Conservation (phyloP, 2,797 vertebrate species). For the Lindbergichthys nudifrons region DNA sequence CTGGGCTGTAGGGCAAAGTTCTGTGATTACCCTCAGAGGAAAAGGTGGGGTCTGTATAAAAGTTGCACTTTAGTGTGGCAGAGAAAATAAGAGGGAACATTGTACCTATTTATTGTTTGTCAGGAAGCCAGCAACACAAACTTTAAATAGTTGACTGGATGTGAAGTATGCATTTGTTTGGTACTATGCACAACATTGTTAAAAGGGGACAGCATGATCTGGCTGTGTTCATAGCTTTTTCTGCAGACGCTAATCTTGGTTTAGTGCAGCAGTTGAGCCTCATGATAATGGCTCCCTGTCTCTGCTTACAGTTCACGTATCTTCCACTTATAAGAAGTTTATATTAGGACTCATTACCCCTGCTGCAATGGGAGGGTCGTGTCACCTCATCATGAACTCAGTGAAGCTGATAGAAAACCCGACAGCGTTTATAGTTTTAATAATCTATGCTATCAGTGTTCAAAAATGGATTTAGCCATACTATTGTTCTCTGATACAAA, state of each 20-base stretch:
- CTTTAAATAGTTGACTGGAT: too few relatives aligned
- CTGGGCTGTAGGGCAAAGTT: not conserved
- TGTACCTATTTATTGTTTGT: too few relatives aligned
- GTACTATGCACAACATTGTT: too few relatives aligned
- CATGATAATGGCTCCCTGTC: not conserved
- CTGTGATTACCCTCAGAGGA: not conserved
- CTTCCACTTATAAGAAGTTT: not conserved
- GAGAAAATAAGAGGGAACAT: too few relatives aligned
- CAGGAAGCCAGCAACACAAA: too few relatives aligned
- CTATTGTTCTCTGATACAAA: slow-evolving; percentile 25
- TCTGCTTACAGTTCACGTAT: slow-evolving; percentile 9
- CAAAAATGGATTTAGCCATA: slow-evolving; percentile 8
- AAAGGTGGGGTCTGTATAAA: not conserved
- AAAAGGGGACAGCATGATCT: too few relatives aligned
- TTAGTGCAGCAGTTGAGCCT: not conserved
- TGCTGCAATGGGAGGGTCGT: not conserved
- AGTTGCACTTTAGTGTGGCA: not conserved
- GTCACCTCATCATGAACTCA: slow-evolving; percentile 15
- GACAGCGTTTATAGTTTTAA: not conserved
- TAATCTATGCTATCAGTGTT: slow-evolving; percentile 17
- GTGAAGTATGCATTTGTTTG: too few relatives aligned
- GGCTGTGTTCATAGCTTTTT: not conserved
- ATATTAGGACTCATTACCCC: not conserved
- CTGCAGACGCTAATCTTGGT: not conserved
- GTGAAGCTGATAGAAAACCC: slow-evolving; percentile 15